Conservation (phyloP, 2,113 vertebrate genomes). For the Ceyx cyanopectus region DNA sequence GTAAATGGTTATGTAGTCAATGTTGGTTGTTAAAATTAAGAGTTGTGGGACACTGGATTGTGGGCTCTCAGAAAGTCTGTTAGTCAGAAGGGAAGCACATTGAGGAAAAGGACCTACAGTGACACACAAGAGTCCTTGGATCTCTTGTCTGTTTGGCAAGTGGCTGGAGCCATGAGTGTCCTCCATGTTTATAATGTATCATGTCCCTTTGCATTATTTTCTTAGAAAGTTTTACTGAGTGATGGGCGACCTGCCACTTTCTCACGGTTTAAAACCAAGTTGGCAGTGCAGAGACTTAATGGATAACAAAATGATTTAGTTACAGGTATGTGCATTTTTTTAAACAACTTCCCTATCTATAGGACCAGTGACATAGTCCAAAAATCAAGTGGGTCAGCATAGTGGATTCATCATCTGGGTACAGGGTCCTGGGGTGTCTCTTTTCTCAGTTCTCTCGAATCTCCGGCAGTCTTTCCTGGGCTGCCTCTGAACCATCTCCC, state of each 20-base stretch:
- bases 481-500: background rate
- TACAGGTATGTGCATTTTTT: background rate
- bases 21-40: background rate
- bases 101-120: background rate
- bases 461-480: background rate
- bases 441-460: background rate
- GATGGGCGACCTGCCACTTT: background rate
- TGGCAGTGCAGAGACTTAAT: background rate
- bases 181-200: fast-evolving
- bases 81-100: background rate
- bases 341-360: background rate
- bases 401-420: background rate
- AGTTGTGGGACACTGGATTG: background rate
- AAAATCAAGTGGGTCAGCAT: fast-evolving
- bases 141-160: fast-evolving
- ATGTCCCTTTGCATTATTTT: background rate
- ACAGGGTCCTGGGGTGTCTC: too few relatives aligned
- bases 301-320: background rate
- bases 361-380: background rate
- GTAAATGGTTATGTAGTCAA: background rate
- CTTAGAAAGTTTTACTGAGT: background rate
- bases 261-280: background rate
- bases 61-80: background rate
- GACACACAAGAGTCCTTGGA: fast-evolving
- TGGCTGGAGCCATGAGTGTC: background rate